Conservation (phyloP, 2,113 vertebrate genomes). For the Oreochromis aureus region DNA sequence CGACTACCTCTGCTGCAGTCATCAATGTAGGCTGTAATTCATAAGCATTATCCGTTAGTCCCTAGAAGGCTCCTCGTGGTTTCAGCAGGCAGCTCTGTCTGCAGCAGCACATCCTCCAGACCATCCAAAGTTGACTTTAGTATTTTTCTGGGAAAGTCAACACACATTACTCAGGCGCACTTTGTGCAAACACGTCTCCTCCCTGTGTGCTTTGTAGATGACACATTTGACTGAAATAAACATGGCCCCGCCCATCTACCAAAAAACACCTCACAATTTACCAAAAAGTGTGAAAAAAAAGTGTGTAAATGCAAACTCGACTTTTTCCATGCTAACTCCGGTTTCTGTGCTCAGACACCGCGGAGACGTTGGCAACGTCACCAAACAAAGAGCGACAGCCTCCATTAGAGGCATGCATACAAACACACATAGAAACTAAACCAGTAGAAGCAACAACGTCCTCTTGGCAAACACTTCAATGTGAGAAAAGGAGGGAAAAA, state of each 20-base stretch:
- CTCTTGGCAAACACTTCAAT: neutral
- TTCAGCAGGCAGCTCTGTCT: neutral
- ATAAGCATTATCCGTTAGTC: neutral
- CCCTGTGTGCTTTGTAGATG: neutral
- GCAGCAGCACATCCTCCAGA: neutral
- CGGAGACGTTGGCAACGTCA: slow-evolving; percentile 14
- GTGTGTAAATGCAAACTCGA: slow-evolving; percentile 28
- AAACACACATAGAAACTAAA: neutral
- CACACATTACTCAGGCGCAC: neutral
- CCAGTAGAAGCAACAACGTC: neutral
- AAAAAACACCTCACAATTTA: neutral
- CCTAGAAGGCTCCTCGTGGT: neutral
- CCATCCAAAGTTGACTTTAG: neutral
- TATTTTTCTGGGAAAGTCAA: neutral
- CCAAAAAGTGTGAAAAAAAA: neutral
- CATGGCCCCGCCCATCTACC: neutral
- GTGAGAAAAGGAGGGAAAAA: neutral
- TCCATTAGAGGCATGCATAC: neutral
- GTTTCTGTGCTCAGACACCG: slow-evolving; percentile 25
- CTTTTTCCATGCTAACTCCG: slow-evolving; percentile 30
- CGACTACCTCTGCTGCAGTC: neutral
- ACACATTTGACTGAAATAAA: neutral
- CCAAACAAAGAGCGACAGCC: neutral
- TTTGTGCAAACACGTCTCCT: neutral
- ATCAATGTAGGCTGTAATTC: neutral